Conservation (phyloP, 2,888 invertebrate genomes). For the Dermolepida albohirtum region DNA sequence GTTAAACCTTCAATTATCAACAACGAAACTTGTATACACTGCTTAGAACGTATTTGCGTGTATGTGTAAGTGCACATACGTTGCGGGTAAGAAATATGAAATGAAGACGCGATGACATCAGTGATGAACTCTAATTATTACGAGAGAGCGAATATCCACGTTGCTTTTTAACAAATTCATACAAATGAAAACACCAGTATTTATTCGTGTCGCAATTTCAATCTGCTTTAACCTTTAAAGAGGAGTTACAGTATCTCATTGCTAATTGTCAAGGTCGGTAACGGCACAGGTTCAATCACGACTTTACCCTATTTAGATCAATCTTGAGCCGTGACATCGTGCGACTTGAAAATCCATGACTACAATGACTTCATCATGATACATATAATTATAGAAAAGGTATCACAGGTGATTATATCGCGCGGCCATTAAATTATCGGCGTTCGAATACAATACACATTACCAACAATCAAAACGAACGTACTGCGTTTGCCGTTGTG, state of each 20-base stretch:
- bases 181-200: slow-evolving; percentile 23
- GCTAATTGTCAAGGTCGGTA: slow-evolving; percentile 59
- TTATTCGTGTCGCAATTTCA: slow-evolving; percentile 45
- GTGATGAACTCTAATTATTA: too few species aligned
- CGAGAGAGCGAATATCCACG: too few species aligned
- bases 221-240: slow-evolving; percentile 48
- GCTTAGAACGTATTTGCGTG: too few species aligned
- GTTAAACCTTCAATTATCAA: too few species aligned
- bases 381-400: slow-evolving; percentile 54
- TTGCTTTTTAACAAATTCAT: background rate
- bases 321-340: slow-evolving; percentile 58
- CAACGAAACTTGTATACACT: too few species aligned
- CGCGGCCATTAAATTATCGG: too few species aligned
- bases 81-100: too few species aligned
- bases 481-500: background rate
- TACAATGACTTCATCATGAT: slow-evolving; percentile 58
- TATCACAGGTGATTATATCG: slow-evolving; percentile 17
- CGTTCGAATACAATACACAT: too few species aligned
- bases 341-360: slow-evolving; percentile 55
- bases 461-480: slow-evolving; percentile 4
- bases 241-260: slow-evolving; percentile 46
- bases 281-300: slow-evolving; percentile 58
- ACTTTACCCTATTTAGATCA: slow-evolving; percentile 61
- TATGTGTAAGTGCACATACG: too few species aligned
- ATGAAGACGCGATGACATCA: too few species aligned